Evolutionary conservation across 1,140 invertebrate species (phyloP).

Genomic region (Ephestia elutella): DNA sequence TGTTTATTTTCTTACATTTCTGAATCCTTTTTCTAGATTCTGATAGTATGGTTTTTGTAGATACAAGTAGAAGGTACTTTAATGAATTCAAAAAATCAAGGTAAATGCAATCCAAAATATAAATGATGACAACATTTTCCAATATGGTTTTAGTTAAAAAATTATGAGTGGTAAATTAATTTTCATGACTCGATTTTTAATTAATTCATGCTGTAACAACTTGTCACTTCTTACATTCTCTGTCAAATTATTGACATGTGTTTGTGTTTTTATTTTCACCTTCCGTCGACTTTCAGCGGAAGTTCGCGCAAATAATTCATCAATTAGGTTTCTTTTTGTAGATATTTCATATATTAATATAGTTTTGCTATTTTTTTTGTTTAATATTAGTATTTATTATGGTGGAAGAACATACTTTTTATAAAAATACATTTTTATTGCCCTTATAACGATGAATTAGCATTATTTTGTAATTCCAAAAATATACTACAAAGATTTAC

Average conservation of each 20-base stretch:
- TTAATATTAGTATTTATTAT: no score
- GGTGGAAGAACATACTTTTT: no score
- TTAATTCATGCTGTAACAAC: not conserved
- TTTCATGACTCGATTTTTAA: not conserved
- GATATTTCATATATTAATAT: not conserved
- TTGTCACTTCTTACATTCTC: not conserved
- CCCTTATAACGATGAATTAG: no score
- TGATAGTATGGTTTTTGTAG: no score
- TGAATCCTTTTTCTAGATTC: no score
- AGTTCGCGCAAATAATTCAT: not conserved
- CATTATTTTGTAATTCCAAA: no score
- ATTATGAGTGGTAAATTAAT: not conserved
- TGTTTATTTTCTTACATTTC: no score
- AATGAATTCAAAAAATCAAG: not conserved
- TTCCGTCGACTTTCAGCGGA: slow-evolving; percentile 1
- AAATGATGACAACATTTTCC: not conserved
- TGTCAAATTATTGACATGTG: slow-evolving; percentile 1
- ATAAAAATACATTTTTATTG: no score
- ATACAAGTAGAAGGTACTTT: no score
- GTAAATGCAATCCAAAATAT: not conserved
- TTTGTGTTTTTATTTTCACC: not conserved
- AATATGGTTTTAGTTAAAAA: not conserved
- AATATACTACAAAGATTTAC: no score
- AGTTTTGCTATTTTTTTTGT: no score
- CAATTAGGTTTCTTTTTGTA: not conserved